phyloP scores from a whole-genome alignment of 2,113 vertebrate genomes.

The Caranx ignobilis region DNA sequence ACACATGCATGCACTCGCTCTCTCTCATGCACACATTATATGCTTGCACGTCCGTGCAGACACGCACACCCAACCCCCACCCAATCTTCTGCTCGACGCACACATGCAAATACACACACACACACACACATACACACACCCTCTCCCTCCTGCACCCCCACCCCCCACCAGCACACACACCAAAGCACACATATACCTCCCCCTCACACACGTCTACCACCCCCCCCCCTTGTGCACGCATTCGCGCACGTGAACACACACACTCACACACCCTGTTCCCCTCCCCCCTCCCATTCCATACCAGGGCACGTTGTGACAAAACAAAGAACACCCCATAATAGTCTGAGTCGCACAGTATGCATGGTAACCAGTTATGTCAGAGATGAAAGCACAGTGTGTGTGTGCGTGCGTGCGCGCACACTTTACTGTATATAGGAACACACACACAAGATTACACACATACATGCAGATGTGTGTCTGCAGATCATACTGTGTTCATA shows the following conservation, averaged over 20 bases:
- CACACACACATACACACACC: slow-evolving; percentile 34
- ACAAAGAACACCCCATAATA: slow-evolving; percentile 87
- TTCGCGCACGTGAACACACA: slow-evolving; percentile 41
- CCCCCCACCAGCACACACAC: slow-evolving; percentile 46
- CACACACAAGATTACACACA: slow-evolving; percentile 10
- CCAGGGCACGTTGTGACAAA: slow-evolving; percentile 84
- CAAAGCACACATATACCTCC: slow-evolving; percentile 51
- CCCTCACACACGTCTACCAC: slow-evolving; percentile 27
- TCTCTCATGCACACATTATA: slow-evolving; percentile 66
- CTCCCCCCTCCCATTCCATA: slow-evolving; percentile 79
- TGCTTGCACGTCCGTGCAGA: slow-evolving; percentile 52
- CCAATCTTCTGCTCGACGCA: slow-evolving; percentile 45
- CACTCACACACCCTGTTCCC: slow-evolving; percentile 57
- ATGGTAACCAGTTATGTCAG: slow-evolving; percentile 84
- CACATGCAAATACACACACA: slow-evolving; percentile 52
- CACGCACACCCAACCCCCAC: slow-evolving; percentile 70
- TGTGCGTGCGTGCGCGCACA: neutral
- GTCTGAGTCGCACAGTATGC: slow-evolving; percentile 76
- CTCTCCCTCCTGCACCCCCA: slow-evolving; percentile 30
- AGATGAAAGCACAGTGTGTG: slow-evolving; percentile 63
- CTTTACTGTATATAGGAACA: slow-evolving; percentile 44
- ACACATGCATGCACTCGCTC: slow-evolving; percentile 57
- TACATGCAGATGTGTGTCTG: slow-evolving; percentile 28
- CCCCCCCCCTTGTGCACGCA: slow-evolving; percentile 19
- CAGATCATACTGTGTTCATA: slow-evolving; percentile 45